A percentile compares a stretch with the other conserved stretches of the same genome.
phyloP scores from a whole-genome alignment of 1,140 invertebrate genomes.

The Teleopsis dalmanni region DNA sequence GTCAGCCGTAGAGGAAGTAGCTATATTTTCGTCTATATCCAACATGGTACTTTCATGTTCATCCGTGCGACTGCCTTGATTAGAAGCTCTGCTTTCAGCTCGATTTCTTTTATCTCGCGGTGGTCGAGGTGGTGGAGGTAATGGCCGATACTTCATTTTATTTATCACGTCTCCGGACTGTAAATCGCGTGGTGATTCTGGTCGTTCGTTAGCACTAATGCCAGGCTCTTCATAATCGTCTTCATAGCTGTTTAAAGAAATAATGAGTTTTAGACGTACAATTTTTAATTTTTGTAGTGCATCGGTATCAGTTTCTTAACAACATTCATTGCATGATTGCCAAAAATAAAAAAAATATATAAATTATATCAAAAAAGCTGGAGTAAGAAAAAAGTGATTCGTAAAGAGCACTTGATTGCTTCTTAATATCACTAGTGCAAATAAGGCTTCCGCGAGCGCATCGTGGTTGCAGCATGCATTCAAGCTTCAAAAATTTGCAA shows the following conservation, averaged over 20 bases:
- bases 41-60: constrained; percentile 23
- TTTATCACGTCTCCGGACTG: constrained; percentile 62
- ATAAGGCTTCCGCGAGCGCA: too few species aligned
- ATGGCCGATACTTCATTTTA: constrained; percentile 71
- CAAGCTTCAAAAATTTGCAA: too few species aligned
- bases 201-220: constrained; percentile 15
- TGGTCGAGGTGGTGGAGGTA: constrained; percentile 73
- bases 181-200: constrained; percentile 49
- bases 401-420: too few species aligned
- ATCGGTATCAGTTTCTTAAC: too few species aligned
- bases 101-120: constrained; percentile 53
- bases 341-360: too few species aligned
- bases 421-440: too few species aligned
- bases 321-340: too few species aligned
- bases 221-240: constrained; percentile 40
- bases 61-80: constrained; percentile 16
- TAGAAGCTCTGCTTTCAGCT: constrained; percentile 22
- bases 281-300: too few species aligned
- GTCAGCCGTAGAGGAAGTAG: constrained; percentile 32
- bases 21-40: constrained; percentile 36
- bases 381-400: too few species aligned
- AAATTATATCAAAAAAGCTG: too few species aligned
- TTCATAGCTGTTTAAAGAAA: constrained; percentile 14
- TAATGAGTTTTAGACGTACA: too few species aligned
- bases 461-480: too few species aligned